These are phyloP conservation scores for Gallinago nigripennis DNA, from an alignment of 2,797 vertebrate species.

Conservation along the genomic window DNA sequence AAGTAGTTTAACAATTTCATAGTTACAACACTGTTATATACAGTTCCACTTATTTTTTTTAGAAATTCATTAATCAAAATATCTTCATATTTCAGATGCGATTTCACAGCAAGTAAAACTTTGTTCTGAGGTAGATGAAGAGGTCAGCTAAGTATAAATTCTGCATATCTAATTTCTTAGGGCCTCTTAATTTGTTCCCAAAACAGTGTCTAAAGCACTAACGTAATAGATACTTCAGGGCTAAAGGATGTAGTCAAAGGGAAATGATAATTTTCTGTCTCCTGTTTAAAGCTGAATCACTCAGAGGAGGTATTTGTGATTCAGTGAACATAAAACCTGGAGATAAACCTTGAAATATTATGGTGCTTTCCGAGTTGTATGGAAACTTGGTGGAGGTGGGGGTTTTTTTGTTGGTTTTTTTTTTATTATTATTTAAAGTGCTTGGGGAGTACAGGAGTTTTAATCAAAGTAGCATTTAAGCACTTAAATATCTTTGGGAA, in stretches of 20 bases:
- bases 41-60: background rate
- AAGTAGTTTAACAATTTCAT: background rate
- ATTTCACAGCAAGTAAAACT: slow-evolving; percentile 69
- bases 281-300: background rate
- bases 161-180: background rate
- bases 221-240: background rate
- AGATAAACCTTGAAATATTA: too few species aligned
- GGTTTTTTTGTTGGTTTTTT: too few species aligned
- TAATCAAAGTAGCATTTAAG: too few species aligned
- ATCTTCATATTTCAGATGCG: slow-evolving; percentile 70
- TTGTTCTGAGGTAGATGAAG: slow-evolving; percentile 67
- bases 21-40: background rate
- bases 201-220: background rate
- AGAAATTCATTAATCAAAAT: slow-evolving; percentile 27
- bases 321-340: too few species aligned
- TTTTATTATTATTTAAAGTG: too few species aligned
- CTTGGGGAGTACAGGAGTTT: too few species aligned
- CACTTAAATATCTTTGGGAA: too few species aligned
- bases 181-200: background rate
- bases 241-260: background rate
- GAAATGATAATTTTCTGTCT: background rate
- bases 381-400: too few species aligned
- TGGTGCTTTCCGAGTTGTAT: too few species aligned
- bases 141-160: slow-evolving; percentile 73
- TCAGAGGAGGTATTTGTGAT: background rate